A percentile compares a stretch with the other conserved stretches of the same genome.
phyloP scores from a whole-genome alignment of 2,113 vertebrate genomes.

The Poicephalus meyeri region DNA sequence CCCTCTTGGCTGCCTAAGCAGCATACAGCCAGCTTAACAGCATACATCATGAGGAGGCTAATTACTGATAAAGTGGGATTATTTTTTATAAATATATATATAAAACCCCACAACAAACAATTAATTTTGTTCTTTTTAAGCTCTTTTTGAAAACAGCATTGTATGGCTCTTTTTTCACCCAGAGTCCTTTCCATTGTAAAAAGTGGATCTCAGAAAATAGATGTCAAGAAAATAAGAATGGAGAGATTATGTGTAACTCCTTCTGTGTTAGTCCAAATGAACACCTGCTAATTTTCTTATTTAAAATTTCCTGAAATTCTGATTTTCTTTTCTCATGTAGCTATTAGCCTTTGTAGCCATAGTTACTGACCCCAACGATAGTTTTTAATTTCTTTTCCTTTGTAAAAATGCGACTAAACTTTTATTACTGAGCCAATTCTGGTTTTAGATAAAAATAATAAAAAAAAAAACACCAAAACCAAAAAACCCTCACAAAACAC shows the following conservation, averaged over 20 bases:
- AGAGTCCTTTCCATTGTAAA: background rate
- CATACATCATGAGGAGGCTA: background rate
- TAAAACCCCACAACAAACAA: background rate
- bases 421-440: background rate
- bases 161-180: background rate
- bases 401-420: background rate
- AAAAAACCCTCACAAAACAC: background rate
- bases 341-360: background rate
- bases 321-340: background rate
- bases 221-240: background rate
- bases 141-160: background rate
- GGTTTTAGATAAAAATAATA: background rate
- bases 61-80: background rate
- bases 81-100: background rate
- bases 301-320: background rate
- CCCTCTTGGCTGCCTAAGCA: conserved; percentile 8
- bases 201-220: background rate
- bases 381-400: background rate
- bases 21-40: background rate
- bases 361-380: background rate
- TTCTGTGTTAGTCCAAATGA: background rate
- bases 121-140: background rate
- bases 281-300: background rate
- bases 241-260: background rate
- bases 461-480: background rate